Percentiles rank a stretch among this genome's conserved stretches.
These are phyloP conservation scores for Papilio glaucus DNA, from an alignment of 1,140 invertebrate genomes.

Conservation along the genomic window DNA sequence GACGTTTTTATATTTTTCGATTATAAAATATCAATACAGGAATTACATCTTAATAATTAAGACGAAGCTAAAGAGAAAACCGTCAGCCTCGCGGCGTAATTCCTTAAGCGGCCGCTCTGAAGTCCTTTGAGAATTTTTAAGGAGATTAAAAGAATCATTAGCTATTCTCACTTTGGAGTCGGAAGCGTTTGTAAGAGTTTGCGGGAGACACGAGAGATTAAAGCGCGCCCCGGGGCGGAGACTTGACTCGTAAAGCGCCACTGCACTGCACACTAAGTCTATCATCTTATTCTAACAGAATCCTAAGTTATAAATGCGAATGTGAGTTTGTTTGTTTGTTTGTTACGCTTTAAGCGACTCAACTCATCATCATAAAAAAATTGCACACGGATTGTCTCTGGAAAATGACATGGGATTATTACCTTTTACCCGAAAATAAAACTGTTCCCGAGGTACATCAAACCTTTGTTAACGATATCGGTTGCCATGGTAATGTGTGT, in stretches of 20 bases:
- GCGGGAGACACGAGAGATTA: conserved; percentile 72
- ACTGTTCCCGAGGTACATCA: too few species aligned
- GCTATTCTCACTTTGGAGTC: conserved; percentile 65
- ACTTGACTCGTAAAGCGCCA: background rate
- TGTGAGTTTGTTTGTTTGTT: too few species aligned
- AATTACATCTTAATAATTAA: conserved; percentile 44
- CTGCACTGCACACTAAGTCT: background rate
- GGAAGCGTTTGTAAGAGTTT: conserved; percentile 56
- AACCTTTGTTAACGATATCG: too few species aligned
- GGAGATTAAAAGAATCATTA: conserved; percentile 77
- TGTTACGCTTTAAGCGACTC: too few species aligned
- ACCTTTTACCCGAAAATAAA: too few species aligned
- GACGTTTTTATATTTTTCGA: conserved; percentile 33
- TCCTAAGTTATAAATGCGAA: too few species aligned
- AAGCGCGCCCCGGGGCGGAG: conserved; percentile 59
- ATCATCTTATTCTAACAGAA: too few species aligned
- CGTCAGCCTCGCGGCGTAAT: conserved; percentile 41
- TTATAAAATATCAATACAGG: conserved; percentile 39
- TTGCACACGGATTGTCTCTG: too few species aligned
- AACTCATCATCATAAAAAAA: too few species aligned
- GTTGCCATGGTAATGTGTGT: too few species aligned
- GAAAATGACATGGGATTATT: too few species aligned
- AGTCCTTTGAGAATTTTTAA: conserved; percentile 74
- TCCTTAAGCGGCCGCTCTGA: conserved; percentile 53
- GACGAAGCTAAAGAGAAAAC: conserved; percentile 46